Evolutionary conservation across 2,888 invertebrate genomes (phyloP), one percentile per base, ranked within the genome.

Genomic region (Stomorhina lunata): DNA sequence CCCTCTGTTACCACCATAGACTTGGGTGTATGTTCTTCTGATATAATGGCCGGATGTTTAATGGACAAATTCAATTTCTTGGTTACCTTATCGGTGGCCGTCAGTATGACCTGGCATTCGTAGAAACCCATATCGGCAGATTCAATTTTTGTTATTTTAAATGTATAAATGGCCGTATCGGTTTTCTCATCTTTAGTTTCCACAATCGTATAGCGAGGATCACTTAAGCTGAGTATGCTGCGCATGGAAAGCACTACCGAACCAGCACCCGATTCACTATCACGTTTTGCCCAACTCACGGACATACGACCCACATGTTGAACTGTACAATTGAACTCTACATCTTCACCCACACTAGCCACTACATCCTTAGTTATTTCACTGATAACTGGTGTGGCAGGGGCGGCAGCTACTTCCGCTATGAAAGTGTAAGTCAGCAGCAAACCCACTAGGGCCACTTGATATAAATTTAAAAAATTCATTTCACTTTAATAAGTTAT

Each of bases 31-130:
- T 83, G 85, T 12, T 86, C 86, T 53, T 90, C 90, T 1, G 87
- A 84, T 17, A 91, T 90, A 12, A 89, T 87, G 1, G 91, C 88
- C 20, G 90, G 90, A 79, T 90, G 90, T 61, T 88, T 89, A 9
- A 91, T 90, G 15, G 88, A 86, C 15, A 91, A 85, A 77, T 88
- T 89, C 5, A 91, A 82, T 53, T 87, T 88, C 63, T 87, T 87
- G 15, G 88, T 88, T 12, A 89, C 86, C 83, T 89, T 91, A 27
- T 88, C 88, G 2, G 86, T 86, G 34, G 88, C 85, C n/a, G 90
- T 89, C 4, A 90, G 86, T 78, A 90, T 87, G 68, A 91, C 90
- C 85, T 90, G 91, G 71, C 91, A 91, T 83, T 91, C 90, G 72
- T 91, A 91, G 0, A 86, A 84, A 10, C 91, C 91, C 87, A 89